These are phyloP conservation scores for Andrena trimmerana DNA, from an alignment of 2,888 invertebrate species.

Conservation along the genomic window DNA sequence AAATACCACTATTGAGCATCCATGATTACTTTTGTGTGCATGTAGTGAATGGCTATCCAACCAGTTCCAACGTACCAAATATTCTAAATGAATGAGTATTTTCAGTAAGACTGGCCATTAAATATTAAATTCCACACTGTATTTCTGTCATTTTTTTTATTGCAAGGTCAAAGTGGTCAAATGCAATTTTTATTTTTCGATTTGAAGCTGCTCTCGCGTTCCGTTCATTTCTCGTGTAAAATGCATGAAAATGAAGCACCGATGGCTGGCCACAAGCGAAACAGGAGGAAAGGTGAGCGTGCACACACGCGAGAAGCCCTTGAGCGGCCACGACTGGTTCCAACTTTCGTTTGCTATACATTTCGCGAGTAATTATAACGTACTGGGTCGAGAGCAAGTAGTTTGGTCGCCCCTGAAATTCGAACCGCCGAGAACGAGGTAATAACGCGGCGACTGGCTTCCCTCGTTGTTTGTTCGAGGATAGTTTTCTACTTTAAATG, in stretches of 20 bases:
- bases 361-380: conserved; percentile 50
- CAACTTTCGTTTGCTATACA: conserved; percentile 51
- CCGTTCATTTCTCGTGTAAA: no score
- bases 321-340: conserved; percentile 26
- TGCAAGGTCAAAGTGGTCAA: neutral
- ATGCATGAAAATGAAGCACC: neutral
- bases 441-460: conserved; percentile 57
- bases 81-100: no score
- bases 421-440: conserved; percentile 50
- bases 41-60: no score
- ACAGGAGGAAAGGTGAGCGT: neutral
- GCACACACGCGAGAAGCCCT: neutral
- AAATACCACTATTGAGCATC: no score
- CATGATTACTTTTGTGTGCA: no score
- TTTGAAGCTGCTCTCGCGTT: neutral
- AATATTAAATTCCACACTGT: neutral
- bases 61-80: no score
- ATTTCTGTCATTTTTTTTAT: neutral
- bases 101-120: no score
- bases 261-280: neutral
- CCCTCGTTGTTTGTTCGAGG: conserved; percentile 32
- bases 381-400: conserved; percentile 50
- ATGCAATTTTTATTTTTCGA: neutral
- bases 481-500: conserved; percentile 65
- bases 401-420: conserved; percentile 47